Evolutionary conservation across 2,113 vertebrate species (phyloP), one percentile per base, ranked within the genome.

Genomic region (Petroica traversi): DNA sequence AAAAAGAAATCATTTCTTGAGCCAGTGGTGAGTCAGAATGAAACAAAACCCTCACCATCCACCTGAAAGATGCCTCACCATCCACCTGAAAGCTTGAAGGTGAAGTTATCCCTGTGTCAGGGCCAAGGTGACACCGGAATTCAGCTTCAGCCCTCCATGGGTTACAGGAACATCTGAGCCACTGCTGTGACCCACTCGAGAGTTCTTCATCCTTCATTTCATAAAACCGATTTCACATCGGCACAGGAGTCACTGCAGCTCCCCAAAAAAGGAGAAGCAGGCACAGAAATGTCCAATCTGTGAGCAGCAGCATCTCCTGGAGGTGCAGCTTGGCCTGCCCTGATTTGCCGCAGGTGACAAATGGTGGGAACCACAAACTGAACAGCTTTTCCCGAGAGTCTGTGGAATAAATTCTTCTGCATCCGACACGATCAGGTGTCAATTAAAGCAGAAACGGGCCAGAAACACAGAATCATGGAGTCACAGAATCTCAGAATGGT

Each of bases 1-100:
- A 75, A 91, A 95, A 91, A 90, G 8, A 85, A 71, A 67, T 18
- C 66, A 69, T 72, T 75, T 64, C 68, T 88, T 51, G 64, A 89
- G 85, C 54, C 77, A 49, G 25, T 16, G 68, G 66, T 80, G 90
- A 95, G 69, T 81, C 80, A 69, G 69, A 92, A 66, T 4, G 40
- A 80, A 87, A 82, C 26, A 80, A 76, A 49, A 15, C 23, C 15
- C n/a, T 25, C 31, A 48, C 11, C 24, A 28, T 52, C 38, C 45
- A 59, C 36, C 62, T 59, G 54, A 67, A 43, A 51, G 33, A 36
- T 66, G 36, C 25, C 55, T 85, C 85, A 24, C 4, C 36, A 66
- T 57, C 63, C 22, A 23, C 23, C 80, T 11, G 45, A 80, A 67
- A 92, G 51, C 38, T 74, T 68, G 63, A 61, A 67, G 59, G 36